Percentiles rank a stretch among this genome's conserved stretches.
These are phyloP conservation scores for Chinchilla lanigera DNA, from an alignment of 2,113 vertebrate species.

Conservation along the genomic window DNA sequence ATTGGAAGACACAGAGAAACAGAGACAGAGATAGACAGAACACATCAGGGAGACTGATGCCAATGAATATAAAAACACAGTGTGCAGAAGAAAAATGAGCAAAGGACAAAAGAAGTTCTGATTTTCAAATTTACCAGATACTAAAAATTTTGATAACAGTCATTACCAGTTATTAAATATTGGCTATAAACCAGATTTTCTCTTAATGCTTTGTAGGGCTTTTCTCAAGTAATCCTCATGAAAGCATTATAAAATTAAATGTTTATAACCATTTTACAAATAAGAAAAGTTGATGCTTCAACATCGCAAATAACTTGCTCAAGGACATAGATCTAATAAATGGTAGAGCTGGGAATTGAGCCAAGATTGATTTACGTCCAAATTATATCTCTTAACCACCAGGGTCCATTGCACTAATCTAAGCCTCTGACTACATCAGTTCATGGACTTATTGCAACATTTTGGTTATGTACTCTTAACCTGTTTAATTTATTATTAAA, in stretches of 20 bases:
- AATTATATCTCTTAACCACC: constrained; percentile 16
- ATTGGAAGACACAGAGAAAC: too few species aligned
- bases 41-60: background rate
- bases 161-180: constrained; percentile 5
- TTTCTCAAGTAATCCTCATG: constrained; percentile 47
- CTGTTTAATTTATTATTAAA: constrained; percentile 24
- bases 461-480: background rate
- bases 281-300: background rate
- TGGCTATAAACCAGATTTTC: constrained; percentile 4
- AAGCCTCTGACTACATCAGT: background rate
- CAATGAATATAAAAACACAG: background rate
- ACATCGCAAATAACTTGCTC: constrained; percentile 30
- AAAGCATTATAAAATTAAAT: constrained; percentile 42
- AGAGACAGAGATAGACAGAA: background rate
- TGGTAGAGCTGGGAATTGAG: constrained; percentile 41
- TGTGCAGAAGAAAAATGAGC: background rate
- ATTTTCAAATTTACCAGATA: background rate
- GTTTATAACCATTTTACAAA: constrained; percentile 45
- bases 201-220: constrained; percentile 40
- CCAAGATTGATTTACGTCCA: constrained; percentile 59
- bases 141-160: constrained; percentile 28
- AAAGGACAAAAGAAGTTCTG: background rate
- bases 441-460: background rate
- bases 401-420: background rate
- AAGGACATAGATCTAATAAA: constrained; percentile 30